Conservation (phyloP, 2,888 invertebrate species). For the Tryphoninae sp. region DNA sequence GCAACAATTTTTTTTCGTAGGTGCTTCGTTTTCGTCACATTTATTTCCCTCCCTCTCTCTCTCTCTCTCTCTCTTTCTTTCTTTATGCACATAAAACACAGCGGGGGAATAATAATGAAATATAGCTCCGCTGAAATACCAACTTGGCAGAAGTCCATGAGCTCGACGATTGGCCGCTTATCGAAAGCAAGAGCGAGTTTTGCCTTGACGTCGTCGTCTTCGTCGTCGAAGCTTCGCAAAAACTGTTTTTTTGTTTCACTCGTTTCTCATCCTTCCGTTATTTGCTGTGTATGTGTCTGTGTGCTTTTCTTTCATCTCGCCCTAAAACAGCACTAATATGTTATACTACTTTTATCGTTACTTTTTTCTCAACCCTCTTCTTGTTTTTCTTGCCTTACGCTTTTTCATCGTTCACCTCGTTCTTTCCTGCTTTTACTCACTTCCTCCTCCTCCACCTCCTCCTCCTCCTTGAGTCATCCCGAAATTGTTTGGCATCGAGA, state of each 20-base stretch:
- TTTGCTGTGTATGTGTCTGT: neutral
- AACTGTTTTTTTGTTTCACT: neutral
- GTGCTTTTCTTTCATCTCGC: constrained; percentile 13
- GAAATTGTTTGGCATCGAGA: constrained; percentile 37
- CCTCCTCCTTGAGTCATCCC: neutral
- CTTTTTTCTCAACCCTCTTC: constrained; percentile 16
- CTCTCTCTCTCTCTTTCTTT: too few species aligned
- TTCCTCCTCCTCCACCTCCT: neutral
- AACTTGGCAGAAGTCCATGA: constrained; percentile 49
- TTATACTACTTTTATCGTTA: constrained; percentile 2
- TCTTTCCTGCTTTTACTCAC: constrained; percentile 7
- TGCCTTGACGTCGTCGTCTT: constrained; percentile 8
- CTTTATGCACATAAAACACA: constrained; percentile 1
- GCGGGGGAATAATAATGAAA: constrained; percentile 23
- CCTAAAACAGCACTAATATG: neutral
- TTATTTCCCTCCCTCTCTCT: too few species aligned
- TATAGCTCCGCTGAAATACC: constrained; percentile 40
- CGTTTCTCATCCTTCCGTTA: constrained; percentile 3
- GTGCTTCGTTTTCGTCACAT: too few species aligned
- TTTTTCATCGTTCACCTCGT: constrained; percentile 2
- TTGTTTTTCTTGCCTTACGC: neutral
- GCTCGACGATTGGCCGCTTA: constrained; percentile 54
- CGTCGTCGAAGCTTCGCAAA: neutral
- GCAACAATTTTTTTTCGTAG: too few species aligned
- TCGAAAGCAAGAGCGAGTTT: constrained; percentile 23